Base-by-base conservation (phyloP, 2,888 invertebrate species). In the Ryuthela nishihirai region DNA sequence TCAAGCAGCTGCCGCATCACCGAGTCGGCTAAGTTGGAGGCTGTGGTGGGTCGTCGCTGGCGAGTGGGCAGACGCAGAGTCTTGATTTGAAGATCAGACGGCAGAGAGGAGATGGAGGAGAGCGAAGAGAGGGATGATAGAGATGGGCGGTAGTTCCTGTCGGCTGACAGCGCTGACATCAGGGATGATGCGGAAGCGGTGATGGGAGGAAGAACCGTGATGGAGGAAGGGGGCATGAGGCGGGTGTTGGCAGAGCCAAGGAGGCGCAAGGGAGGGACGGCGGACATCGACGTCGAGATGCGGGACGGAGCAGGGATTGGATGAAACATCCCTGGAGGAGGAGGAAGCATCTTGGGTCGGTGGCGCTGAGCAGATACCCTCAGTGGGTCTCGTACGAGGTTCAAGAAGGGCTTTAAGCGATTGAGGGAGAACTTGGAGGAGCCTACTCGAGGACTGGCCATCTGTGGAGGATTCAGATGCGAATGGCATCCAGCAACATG, bases 381-480 rank as follows among this genome's bases (percentile, higher is more conserved):
- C 59, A 59, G 48, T 0, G 59, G 59, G 15, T 59, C 59, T 4
- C 59, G 29, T 47, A 59, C 50, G 5, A 59, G 40, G 18, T 59
- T 59, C 53, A 59, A 53, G 1, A 59, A 3, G 1, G 59, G 59
- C 25, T 59, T 59, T 4, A 59, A 21, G 1, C 53, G 59, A 26
- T 59, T 59, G 7, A 59, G 29, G 2, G 53, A 53, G 32, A 59
- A 59, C 26, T 59, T 59, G 5, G 53, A 44, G 12, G 53, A 25
- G 3, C 56, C 52, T 17, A 42, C 48, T 35, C 59, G 21, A 25
- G 38, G 46, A 4, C 53, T 44, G 12, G 59, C 44, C 2, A 59
- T 42, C 40, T 59, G 52, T 5, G 53, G n/a, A 26, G 46, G 12
- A 23, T 48, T 59, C 9, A 59, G 40, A 6, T 59, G 59, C n/a